Percentiles rank a stretch among this genome's conserved stretches.
Conservation (phyloP, 2,113 vertebrate species). For the Thermophis baileyi region DNA sequence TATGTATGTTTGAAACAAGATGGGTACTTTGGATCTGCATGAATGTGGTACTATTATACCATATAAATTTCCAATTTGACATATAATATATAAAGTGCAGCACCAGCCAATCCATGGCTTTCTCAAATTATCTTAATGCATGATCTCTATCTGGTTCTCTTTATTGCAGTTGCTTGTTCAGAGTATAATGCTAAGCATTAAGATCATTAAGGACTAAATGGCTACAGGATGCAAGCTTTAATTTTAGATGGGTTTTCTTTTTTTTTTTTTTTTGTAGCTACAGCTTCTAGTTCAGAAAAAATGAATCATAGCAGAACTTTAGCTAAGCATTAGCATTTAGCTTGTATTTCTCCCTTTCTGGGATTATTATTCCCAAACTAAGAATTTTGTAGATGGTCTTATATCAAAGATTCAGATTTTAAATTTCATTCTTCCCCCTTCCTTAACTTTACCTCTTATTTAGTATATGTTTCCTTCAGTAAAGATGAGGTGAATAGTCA, state of each 20-base stretch:
- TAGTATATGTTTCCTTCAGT: constrained; percentile 24
- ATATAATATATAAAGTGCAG: not conserved
- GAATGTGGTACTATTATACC: not conserved
- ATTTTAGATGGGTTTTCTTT: not conserved
- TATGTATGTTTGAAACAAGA: not conserved
- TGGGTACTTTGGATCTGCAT: not conserved
- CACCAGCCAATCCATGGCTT: not conserved
- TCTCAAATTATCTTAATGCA: not conserved
- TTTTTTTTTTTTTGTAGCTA: not conserved
- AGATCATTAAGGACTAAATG: constrained; percentile 6
- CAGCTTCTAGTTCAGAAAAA: not conserved
- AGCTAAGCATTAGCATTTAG: not conserved
- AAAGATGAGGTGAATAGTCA: constrained; percentile 40
- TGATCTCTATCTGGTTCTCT: not conserved
- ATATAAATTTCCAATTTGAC: not conserved
- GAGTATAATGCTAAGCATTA: not conserved
- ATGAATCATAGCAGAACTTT: not conserved
- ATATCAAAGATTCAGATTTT: not conserved
- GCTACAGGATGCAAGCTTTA: not conserved
- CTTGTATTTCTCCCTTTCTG: not conserved
- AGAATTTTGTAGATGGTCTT: not conserved
- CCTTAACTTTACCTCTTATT: not conserved
- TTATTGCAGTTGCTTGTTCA: not conserved
- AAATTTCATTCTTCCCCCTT: constrained; percentile 23
- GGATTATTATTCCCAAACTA: constrained; percentile 11